phyloP scores from a whole-genome alignment of 2,113 vertebrate species.

The Lucifuga dentata region DNA sequence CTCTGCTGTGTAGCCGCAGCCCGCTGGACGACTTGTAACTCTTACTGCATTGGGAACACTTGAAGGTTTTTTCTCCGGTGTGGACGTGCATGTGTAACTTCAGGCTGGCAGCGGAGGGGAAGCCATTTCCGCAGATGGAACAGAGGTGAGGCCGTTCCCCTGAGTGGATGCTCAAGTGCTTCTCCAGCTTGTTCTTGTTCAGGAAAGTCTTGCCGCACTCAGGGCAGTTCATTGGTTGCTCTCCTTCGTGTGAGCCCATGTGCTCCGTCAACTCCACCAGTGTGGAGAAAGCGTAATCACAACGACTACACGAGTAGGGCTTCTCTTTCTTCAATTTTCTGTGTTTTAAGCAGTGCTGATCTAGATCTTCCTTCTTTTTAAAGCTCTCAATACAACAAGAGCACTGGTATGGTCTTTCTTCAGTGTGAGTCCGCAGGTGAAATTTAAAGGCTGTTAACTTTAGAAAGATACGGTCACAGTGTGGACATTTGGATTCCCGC shows the following conservation, averaged over 20 bases:
- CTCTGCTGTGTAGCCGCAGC: slow-evolving; percentile 68
- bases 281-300: slow-evolving; percentile 57
- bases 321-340: slow-evolving; percentile 65
- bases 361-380: slow-evolving; percentile 55
- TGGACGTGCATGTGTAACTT: slow-evolving; percentile 70
- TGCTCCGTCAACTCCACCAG: slow-evolving; percentile 71
- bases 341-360: slow-evolving; percentile 74
- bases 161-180: slow-evolving; percentile 71
- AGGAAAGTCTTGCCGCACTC: slow-evolving; percentile 70
- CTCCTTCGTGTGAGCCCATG: slow-evolving; percentile 65
- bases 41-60: slow-evolving; percentile 70
- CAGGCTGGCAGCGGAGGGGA: slow-evolving; percentile 71
- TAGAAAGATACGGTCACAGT: slow-evolving; percentile 71
- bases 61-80: slow-evolving; percentile 73
- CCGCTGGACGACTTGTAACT: slow-evolving; percentile 71
- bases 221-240: slow-evolving; percentile 68
- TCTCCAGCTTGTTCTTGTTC: slow-evolving; percentile 75
- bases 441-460: slow-evolving; percentile 65
- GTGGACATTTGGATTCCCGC: slow-evolving; percentile 70
- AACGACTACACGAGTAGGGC: slow-evolving; percentile 75
- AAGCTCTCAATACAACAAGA: slow-evolving; percentile 72
- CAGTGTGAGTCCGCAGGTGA: slow-evolving; percentile 71
- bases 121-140: slow-evolving; percentile 74
- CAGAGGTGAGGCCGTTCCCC: slow-evolving; percentile 76
- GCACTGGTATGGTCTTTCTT: slow-evolving; percentile 71